A percentile compares a stretch with the other conserved stretches of the same genome.
These are phyloP conservation scores for Pollicipes pollicipes DNA, from an alignment of 1,140 invertebrate genomes.

Conservation along the genomic window DNA sequence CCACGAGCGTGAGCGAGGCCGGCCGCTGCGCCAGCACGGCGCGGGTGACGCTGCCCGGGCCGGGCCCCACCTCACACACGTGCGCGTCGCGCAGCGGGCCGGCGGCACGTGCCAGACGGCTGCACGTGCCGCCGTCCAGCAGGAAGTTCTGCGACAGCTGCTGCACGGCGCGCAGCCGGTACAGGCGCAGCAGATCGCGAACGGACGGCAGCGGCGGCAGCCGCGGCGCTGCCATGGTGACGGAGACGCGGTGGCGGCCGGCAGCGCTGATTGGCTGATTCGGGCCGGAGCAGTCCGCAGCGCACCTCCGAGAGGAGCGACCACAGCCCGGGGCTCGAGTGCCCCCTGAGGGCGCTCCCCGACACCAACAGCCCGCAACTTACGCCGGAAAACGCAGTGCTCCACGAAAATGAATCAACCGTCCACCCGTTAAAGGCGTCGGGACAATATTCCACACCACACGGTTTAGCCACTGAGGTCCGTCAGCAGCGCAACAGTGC, in stretches of 20 bases:
- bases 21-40: slow-evolving; percentile 61
- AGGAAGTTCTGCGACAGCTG: slow-evolving; percentile 95
- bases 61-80: slow-evolving; percentile 88
- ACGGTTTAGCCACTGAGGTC: too few relatives aligned
- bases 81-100: slow-evolving; percentile 42
- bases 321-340: too few relatives aligned
- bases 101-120: slow-evolving; percentile 64
- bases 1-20: slow-evolving; percentile 61
- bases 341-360: too few relatives aligned
- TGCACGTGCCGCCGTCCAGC: slow-evolving; percentile 62
- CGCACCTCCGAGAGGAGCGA: too few relatives aligned
- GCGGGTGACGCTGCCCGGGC: slow-evolving; percentile 86
- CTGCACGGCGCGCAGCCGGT: slow-evolving; percentile 65
- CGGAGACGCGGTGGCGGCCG: neutral
- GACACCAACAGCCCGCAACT: too few relatives aligned
- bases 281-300: too few relatives aligned
- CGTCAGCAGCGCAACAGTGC: too few relatives aligned
- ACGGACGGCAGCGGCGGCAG: slow-evolving; percentile 80
- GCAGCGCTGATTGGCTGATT: too few relatives aligned
- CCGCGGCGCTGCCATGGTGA: slow-evolving; percentile 25
- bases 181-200: slow-evolving; percentile 73
- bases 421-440: too few relatives aligned
- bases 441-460: too few relatives aligned
- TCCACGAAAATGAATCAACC: too few relatives aligned
- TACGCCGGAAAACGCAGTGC: too few relatives aligned